These are phyloP conservation scores for Asarcornis scutulata DNA, from an alignment of 2,113 vertebrate genomes.

Conservation along the genomic window DNA sequence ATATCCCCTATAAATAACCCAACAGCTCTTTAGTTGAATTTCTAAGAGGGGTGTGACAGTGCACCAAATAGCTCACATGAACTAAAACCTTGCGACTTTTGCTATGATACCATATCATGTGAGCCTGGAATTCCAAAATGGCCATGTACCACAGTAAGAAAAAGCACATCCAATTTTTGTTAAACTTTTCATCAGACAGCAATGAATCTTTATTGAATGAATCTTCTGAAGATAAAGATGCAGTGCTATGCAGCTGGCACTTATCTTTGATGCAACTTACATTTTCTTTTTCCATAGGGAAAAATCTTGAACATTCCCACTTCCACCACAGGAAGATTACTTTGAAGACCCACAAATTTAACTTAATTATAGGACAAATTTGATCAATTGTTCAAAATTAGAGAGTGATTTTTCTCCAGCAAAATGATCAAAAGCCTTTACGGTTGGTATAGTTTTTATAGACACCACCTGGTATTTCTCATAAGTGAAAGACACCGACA, in stretches of 20 bases:
- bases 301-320: background rate
- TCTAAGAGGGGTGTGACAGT: background rate
- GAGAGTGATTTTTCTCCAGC: background rate
- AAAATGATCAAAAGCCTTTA: background rate
- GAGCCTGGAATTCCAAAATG: background rate
- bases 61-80: background rate
- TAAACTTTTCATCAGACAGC: background rate
- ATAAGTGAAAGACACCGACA: background rate
- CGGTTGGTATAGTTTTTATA: background rate
- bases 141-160: background rate
- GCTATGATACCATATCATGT: background rate
- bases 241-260: background rate
- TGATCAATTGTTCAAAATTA: background rate
- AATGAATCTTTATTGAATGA: background rate
- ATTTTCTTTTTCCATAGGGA: background rate
- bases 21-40: background rate
- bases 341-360: background rate
- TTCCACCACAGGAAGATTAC: background rate
- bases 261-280: background rate
- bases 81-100: background rate
- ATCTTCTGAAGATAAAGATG: background rate
- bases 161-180: background rate
- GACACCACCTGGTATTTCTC: background rate
- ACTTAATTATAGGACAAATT: background rate
- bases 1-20: background rate